phyloP scores from a whole-genome alignment of 2,113 vertebrate genomes.

The Callaeas wilsoni region DNA sequence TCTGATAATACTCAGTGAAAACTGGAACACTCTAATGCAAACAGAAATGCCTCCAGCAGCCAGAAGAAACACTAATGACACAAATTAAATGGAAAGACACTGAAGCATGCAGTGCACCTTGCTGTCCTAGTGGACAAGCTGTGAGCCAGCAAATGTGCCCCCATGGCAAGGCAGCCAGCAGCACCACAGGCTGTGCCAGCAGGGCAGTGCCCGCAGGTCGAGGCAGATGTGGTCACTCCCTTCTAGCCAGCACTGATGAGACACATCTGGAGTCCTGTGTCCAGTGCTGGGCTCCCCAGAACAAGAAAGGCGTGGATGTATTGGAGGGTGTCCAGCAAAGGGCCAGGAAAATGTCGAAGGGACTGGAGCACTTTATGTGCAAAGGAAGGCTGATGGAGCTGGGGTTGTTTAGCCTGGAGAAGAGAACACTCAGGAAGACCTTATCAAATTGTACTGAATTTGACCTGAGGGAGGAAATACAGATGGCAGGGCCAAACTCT shows the following conservation, averaged over 20 bases:
- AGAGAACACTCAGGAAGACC: background rate
- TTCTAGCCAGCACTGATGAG: background rate
- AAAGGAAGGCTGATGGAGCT: background rate
- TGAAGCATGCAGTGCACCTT: background rate
- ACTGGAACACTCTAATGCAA: background rate
- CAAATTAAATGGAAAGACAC: background rate
- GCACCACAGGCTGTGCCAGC: background rate
- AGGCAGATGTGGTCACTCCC: background rate
- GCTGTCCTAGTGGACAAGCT: background rate
- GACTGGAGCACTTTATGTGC: too few species aligned
- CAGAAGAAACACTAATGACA: background rate
- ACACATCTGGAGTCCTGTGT: background rate
- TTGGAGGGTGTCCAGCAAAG: background rate
- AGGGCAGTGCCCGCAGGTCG: background rate
- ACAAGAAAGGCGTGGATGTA: background rate
- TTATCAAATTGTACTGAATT: rapidly evolving
- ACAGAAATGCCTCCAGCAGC: background rate
- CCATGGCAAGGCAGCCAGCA: background rate
- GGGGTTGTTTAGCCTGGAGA: background rate
- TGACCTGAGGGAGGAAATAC: background rate
- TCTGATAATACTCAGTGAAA: conserved; percentile 14
- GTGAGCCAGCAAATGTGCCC: background rate
- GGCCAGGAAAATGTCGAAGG: background rate
- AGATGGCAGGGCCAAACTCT: background rate
- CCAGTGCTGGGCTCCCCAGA: background rate